Evolutionary conservation across 2,113 vertebrate genomes (phyloP).

Genomic region (Echinops telfairi): DNA sequence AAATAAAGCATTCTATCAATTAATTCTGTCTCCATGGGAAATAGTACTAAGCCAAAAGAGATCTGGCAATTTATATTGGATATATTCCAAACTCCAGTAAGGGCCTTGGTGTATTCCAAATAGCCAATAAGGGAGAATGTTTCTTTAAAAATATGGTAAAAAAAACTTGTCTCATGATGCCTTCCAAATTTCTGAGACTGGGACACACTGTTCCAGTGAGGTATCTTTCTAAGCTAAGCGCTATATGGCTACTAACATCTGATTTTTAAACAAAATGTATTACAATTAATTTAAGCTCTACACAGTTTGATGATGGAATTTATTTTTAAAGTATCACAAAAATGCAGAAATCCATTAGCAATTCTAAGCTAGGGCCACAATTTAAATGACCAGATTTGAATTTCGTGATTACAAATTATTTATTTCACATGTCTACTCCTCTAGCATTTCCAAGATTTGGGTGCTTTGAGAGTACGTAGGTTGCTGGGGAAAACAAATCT

Average conservation of each 20-base stretch:
- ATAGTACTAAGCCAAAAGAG: conserved; percentile 70
- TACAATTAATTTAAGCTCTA: too few relatives aligned
- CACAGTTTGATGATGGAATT: neutral
- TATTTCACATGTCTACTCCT: rapidly evolving
- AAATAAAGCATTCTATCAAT: conserved; percentile 56
- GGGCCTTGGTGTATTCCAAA: conserved; percentile 5
- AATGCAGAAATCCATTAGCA: rapidly evolving
- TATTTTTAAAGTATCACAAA: neutral
- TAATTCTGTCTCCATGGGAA: conserved; percentile 52
- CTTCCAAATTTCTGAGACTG: neutral
- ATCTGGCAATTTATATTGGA: conserved; percentile 67
- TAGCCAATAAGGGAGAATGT: conserved; percentile 38
- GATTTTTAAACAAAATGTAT: too few relatives aligned
- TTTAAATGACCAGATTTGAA: too few relatives aligned
- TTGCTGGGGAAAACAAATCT: neutral
- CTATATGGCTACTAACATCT: too few relatives aligned
- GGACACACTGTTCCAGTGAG: neutral
- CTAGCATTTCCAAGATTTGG: neutral
- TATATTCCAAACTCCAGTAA: conserved; percentile 1
- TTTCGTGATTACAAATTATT: neutral
- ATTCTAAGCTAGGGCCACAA: too few relatives aligned
- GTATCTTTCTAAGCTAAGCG: neutral
- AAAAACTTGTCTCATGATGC: neutral
- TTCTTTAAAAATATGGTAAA: conserved; percentile 60
- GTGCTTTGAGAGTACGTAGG: neutral